Conservation (phyloP, 2,797 vertebrate genomes). For the Acipenser ruthenus region DNA sequence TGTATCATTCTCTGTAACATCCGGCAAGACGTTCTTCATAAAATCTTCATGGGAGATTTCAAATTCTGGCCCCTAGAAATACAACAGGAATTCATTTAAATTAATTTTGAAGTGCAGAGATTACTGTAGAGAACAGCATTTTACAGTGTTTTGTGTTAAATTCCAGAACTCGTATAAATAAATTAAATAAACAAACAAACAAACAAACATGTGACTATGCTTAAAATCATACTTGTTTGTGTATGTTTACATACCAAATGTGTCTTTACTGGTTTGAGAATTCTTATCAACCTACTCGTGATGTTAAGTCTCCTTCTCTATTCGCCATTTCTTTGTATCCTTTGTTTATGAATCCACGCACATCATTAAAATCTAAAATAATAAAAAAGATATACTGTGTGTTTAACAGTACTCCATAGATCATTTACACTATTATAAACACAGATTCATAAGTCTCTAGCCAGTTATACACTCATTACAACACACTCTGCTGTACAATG, state of each 20-base stretch:
- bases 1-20: slow-evolving; percentile 47
- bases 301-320: slow-evolving; percentile 53
- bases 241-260: background rate
- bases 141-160: too few relatives aligned
- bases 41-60: slow-evolving; percentile 60
- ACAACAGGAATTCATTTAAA: background rate
- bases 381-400: background rate
- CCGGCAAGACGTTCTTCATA: slow-evolving; percentile 45
- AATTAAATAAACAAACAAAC: background rate
- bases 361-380: slow-evolving; percentile 50
- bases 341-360: slow-evolving; percentile 59
- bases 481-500: too few relatives aligned
- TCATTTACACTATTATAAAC: too few relatives aligned
- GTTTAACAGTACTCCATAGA: too few relatives aligned
- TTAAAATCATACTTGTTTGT: background rate
- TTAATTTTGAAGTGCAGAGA: background rate
- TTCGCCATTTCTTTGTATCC: slow-evolving; percentile 60
- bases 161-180: background rate
- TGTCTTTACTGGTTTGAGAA: background rate
- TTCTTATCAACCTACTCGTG: slow-evolving; percentile 40
- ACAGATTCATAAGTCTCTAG: too few relatives aligned
- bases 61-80: slow-evolving; percentile 52
- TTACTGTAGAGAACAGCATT: too few relatives aligned
- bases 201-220: background rate
- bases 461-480: too few relatives aligned